A percentile compares a stretch with the other conserved stretches of the same genome.
These are phyloP conservation scores for Lucinisca nassula DNA, from an alignment of 2,888 invertebrate genomes.

Conservation along the genomic window DNA sequence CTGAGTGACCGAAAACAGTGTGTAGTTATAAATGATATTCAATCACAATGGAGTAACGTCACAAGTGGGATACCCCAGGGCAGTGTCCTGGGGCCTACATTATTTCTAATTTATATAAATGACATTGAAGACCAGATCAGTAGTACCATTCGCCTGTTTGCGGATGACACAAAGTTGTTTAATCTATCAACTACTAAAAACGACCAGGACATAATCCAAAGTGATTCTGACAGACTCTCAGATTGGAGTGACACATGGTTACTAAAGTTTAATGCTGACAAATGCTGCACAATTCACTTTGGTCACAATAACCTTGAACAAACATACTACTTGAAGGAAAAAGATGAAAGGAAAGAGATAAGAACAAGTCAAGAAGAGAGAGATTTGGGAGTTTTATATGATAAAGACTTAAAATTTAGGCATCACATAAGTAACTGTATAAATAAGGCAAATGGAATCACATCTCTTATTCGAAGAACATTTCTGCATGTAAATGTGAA, in stretches of 20 bases:
- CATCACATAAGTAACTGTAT: slow-evolving; percentile 33
- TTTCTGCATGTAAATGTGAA: slow-evolving; percentile 27
- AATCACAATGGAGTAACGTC: background rate
- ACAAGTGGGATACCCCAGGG: slow-evolving; percentile 59
- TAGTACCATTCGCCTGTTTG: background rate
- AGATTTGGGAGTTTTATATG: slow-evolving; percentile 23
- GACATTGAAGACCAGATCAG: background rate
- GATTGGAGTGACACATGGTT: slow-evolving; percentile 25
- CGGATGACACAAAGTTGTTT: slow-evolving; percentile 15
- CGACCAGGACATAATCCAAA: background rate
- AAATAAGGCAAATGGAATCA: slow-evolving; percentile 33
- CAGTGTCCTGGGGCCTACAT: slow-evolving; percentile 39
- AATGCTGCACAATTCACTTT: slow-evolving; percentile 8
- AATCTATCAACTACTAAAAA: background rate
- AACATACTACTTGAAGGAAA: background rate
- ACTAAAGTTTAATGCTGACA: background rate
- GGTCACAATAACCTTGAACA: background rate
- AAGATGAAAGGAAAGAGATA: slow-evolving; percentile 1
- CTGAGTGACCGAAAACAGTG: slow-evolving; percentile 16
- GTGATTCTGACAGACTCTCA: background rate
- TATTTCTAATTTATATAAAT: slow-evolving; percentile 33
- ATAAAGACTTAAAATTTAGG: slow-evolving; percentile 35
- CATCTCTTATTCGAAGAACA: slow-evolving; percentile 11
- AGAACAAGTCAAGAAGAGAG: background rate
- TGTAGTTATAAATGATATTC: slow-evolving; percentile 18